These are phyloP conservation scores for Philotrypesis tridentata DNA, from an alignment of 1,140 invertebrate species.

Conservation along the genomic window DNA sequence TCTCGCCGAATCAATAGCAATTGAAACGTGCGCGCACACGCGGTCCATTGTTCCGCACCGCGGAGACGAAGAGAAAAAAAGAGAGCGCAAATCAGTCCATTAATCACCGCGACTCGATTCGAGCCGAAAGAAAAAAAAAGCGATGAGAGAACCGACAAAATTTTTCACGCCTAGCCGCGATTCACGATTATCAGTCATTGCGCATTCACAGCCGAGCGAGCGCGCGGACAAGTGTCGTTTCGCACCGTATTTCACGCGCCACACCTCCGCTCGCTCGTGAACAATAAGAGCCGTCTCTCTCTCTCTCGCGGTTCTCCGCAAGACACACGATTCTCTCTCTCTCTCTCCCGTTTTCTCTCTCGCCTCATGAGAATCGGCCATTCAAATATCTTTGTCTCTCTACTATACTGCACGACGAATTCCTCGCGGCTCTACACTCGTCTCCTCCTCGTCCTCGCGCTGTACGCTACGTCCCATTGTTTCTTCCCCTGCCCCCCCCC, in stretches of 20 bases:
- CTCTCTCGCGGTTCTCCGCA: neutral
- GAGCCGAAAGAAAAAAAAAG: neutral
- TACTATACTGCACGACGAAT: neutral
- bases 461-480: neutral
- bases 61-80: too few species aligned
- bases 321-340: slow-evolving; percentile 17
- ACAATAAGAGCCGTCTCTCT: slow-evolving; percentile 18
- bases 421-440: slow-evolving; percentile 2
- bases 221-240: slow-evolving; percentile 26
- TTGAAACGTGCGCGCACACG: too few species aligned
- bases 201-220: slow-evolving; percentile 4
- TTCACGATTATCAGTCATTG: slow-evolving; percentile 2
- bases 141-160: neutral
- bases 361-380: neutral
- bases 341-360: neutral
- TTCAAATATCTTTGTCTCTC: slow-evolving; percentile 20
- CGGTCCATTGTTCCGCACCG: too few species aligned
- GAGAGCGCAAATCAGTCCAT: too few species aligned
- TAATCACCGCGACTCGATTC: neutral
- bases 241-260: slow-evolving; percentile 27
- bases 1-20: too few species aligned
- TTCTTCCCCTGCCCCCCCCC: neutral
- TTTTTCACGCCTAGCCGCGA: neutral
- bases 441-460: neutral
- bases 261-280: slow-evolving; percentile 25